Conservation (phyloP, 2,797 vertebrate genomes). For the Acanthopagrus latus region DNA sequence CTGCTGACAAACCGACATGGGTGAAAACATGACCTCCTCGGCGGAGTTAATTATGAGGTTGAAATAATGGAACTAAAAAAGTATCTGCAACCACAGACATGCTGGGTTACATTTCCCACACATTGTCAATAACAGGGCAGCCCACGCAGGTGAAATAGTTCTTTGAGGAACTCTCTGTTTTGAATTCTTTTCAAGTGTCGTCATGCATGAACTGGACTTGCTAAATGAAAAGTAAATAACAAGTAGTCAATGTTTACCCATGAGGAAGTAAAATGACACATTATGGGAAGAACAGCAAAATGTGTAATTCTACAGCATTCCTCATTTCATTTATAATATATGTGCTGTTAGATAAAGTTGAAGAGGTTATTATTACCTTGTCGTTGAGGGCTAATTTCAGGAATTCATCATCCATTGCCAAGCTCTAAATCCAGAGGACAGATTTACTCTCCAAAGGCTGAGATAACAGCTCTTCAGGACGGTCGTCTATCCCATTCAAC, state of each 20-base stretch:
- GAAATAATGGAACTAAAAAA: not conserved
- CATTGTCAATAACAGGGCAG: not conserved
- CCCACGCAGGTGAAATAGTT: not conserved
- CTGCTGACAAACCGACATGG: too few relatives aligned
- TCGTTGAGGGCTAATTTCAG: constrained; percentile 24
- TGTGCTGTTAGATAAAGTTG: not conserved
- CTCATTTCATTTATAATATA: constrained; percentile 8
- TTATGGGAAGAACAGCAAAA: not conserved
- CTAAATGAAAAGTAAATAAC: constrained; percentile 12
- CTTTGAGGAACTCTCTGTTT: not conserved
- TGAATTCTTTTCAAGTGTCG: not conserved
- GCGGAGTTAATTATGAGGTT: not conserved
- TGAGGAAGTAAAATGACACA: not conserved
- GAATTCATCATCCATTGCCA: not conserved
- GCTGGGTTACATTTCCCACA: not conserved
- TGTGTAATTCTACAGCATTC: constrained; percentile 9
- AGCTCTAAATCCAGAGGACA: not conserved
- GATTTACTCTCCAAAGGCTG: constrained; percentile 2
- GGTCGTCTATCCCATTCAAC: not conserved
- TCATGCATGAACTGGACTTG: not conserved
- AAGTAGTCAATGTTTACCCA: not conserved
- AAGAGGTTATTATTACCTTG: constrained; percentile 36
- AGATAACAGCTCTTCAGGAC: constrained; percentile 9
- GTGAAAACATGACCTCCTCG: too few relatives aligned
- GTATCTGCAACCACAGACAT: not conserved